Evolutionary conservation across 1,140 invertebrate genomes (phyloP).

Genomic region (Drosophila santomea): DNA sequence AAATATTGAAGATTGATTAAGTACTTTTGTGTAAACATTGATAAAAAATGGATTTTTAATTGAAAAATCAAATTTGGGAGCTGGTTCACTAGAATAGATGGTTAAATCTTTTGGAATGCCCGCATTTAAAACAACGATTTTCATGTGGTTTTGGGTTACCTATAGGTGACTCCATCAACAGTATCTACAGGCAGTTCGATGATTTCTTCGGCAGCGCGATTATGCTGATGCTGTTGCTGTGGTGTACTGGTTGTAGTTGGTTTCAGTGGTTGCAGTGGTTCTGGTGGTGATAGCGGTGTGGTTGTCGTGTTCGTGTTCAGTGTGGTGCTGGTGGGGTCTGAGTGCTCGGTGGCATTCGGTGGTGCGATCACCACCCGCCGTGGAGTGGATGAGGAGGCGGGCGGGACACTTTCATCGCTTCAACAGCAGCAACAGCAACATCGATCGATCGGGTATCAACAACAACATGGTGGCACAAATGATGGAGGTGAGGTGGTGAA

Average conservation of each 20-base stretch:
- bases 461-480: conserved; percentile 43
- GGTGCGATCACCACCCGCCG: conserved; percentile 49
- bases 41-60: not conserved
- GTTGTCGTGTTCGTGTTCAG: conserved; percentile 70
- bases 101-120: not conserved
- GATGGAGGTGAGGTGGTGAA: conserved; percentile 56
- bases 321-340: conserved; percentile 62
- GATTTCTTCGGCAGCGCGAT: conserved; percentile 60
- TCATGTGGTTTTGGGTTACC: conserved; percentile 58
- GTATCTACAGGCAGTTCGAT: conserved; percentile 80
- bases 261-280: conserved; percentile 64
- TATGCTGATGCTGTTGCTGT: conserved; percentile 58
- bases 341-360: conserved; percentile 34
- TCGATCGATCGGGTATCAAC: conserved; percentile 6
- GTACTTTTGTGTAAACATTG: no score
- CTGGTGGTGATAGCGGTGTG: conserved; percentile 76
- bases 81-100: not conserved
- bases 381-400: conserved; percentile 65
- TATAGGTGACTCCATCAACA: conserved; percentile 72
- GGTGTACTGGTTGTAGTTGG: conserved; percentile 65
- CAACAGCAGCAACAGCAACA: conserved; percentile 23
- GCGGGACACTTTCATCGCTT: conserved; percentile 70
- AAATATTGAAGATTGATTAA: no score
- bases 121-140: not conserved
- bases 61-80: not conserved